Evolutionary conservation across 2,113 vertebrate species (phyloP), one percentile per base, ranked within the genome.

Genomic region (Pogona vitticeps): DNA sequence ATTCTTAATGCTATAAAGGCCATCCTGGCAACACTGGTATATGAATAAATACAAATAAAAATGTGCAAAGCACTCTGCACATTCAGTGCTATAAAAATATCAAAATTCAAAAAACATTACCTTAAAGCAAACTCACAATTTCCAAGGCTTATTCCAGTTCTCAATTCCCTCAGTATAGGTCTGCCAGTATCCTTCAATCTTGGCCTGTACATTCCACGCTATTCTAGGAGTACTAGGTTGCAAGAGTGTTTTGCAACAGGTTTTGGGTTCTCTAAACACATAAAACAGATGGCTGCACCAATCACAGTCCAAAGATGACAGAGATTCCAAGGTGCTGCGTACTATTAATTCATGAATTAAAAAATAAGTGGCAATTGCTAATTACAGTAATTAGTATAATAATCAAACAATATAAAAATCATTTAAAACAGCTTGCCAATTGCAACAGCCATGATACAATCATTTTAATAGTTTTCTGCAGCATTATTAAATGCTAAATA

Each of bases 71-170:
- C n/a, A 42, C 83, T 76, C 33, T 85, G 65, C 23, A 76, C 63
- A 56, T 56, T 56, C 14, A 67, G 28, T 68, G 63, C 52, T 76
- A 72, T 83, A 56, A 76, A 91, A 65, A 56, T 63, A 81, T 65
- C 61, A 68, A 75, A 84, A 86, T 67, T 33, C 38, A 68, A 68
- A 86, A 70, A 73, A 72, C 33, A 52, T 75, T 86, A 81, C 78
- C 78, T 81, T 86, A 81, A 76, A 81, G 71, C 42, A 86, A 80
- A 81, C 79, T 67, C 71, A 87, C 78, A 87, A 76, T 82, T 82
- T 82, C 59, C 76, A 86, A 28, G 59, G 59, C 72, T 82, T 86
- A 86, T 56, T 91, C 68, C 86, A 82, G 14, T 89, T 90, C 46
- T 83, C 76, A 90, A 78, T n/a, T 58, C 70, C 83, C 76, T 80